Evolutionary conservation across 1,140 invertebrate species (phyloP).

Genomic region (Chymomyza costata): DNA sequence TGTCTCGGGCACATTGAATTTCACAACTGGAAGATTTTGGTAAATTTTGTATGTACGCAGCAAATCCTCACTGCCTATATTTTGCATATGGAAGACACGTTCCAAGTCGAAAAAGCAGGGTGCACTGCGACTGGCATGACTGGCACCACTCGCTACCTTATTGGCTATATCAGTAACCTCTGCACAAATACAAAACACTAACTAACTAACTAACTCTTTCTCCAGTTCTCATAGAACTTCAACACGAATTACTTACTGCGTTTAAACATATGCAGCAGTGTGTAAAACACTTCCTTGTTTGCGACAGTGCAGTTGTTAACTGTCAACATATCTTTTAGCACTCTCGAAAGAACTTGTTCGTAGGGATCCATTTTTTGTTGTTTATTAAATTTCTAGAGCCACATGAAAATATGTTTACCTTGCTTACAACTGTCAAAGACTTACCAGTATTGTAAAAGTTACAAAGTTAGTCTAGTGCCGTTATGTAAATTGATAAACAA

Average conservation of each 20-base stretch:
- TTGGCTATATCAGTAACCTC: slow-evolving; percentile 20
- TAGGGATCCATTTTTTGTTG: no score
- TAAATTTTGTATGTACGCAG: background rate
- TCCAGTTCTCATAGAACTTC: background rate
- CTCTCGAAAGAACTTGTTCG: slow-evolving; percentile 9
- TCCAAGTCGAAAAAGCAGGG: slow-evolving; percentile 44
- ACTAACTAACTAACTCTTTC: no score
- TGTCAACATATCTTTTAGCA: slow-evolving; percentile 16
- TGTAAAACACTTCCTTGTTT: background rate
- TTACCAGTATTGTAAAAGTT: no score
- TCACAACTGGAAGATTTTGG: background rate
- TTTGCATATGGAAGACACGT: slow-evolving; percentile 18
- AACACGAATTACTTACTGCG: slow-evolving; percentile 27
- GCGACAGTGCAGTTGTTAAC: slow-evolving; percentile 3
- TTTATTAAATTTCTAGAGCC: no score
- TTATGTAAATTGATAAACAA: no score
- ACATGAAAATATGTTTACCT: no score
- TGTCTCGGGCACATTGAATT: background rate
- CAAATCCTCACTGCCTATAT: slow-evolving; percentile 8
- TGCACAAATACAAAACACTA: background rate
- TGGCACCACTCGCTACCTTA: slow-evolving; percentile 1
- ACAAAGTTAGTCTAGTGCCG: no score
- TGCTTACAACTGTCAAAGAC: no score
- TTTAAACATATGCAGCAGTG: slow-evolving; percentile 6
- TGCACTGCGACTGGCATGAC: slow-evolving; percentile 27